phyloP scores from a whole-genome alignment of 2,888 invertebrate genomes.

The Zeuzera pyrina region DNA sequence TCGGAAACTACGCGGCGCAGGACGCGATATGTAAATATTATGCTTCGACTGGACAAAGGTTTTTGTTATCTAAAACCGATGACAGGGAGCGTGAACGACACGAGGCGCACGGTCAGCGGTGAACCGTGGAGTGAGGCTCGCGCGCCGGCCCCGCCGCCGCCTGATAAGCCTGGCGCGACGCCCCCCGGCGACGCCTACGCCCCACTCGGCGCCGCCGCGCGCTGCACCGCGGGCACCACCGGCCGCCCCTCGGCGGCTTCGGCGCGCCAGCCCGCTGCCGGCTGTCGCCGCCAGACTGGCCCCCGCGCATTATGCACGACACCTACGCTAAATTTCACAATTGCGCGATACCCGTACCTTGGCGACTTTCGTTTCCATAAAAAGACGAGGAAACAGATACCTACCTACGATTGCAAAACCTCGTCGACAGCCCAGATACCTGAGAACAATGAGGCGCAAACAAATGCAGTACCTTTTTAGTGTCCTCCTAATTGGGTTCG shows the following conservation, averaged over 20 bases:
- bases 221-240: slow-evolving; percentile 61
- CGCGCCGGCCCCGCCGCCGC: slow-evolving; percentile 68
- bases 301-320: slow-evolving; percentile 55
- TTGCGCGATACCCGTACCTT: slow-evolving; percentile 46
- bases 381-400: slow-evolving; percentile 56
- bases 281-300: slow-evolving; percentile 53
- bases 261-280: slow-evolving; percentile 21
- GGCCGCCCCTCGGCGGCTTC: slow-evolving; percentile 26
- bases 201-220: slow-evolving; percentile 63
- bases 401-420: slow-evolving; percentile 52
- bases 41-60: slow-evolving; percentile 69
- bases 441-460: slow-evolving; percentile 61
- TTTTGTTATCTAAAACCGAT: slow-evolving; percentile 68
- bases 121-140: slow-evolving; percentile 66
- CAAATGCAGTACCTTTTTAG: slow-evolving; percentile 60
- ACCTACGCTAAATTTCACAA: slow-evolving; percentile 65
- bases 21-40: slow-evolving; percentile 64
- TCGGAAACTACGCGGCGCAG: slow-evolving; percentile 54
- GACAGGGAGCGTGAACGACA: slow-evolving; percentile 51
- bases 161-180: slow-evolving; percentile 72
- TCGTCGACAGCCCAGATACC: slow-evolving; percentile 53
- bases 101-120: slow-evolving; percentile 60
- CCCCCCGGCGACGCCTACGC: slow-evolving; percentile 72
- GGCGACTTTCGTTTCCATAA: slow-evolving; percentile 68
- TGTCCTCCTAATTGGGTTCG: slow-evolving; percentile 62